Percentiles rank a stretch among this genome's conserved stretches.
phyloP scores from a whole-genome alignment of 2,113 vertebrate species.

The Anthoscopus minutus region DNA sequence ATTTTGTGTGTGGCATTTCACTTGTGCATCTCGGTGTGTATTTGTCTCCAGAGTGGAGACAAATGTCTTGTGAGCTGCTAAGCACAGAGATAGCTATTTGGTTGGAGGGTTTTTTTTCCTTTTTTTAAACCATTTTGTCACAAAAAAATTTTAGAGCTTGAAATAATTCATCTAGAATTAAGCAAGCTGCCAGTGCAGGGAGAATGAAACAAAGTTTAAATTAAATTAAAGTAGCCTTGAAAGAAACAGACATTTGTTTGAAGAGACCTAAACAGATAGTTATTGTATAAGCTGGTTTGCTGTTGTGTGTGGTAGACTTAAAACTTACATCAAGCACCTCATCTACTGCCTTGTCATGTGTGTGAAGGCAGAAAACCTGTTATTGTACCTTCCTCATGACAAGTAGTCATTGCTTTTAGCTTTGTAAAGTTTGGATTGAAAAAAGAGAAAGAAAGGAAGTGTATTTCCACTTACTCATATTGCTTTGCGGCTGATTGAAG shows the following conservation, averaged over 20 bases:
- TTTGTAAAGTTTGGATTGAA: background rate
- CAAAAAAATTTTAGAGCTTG: background rate
- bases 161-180: background rate
- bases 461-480: background rate
- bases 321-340: background rate
- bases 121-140: background rate
- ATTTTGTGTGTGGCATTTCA: background rate
- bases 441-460: background rate
- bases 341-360: background rate
- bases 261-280: background rate
- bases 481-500: background rate
- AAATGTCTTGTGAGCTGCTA: background rate
- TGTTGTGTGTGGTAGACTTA: background rate
- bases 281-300: background rate
- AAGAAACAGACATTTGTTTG: background rate
- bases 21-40: background rate
- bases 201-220: background rate
- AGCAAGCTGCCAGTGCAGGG: background rate
- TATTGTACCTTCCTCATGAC: background rate
- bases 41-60: background rate
- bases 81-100: background rate
- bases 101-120: too few species aligned
- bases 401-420: background rate
- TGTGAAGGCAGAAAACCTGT: background rate
- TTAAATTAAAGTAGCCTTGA: background rate